phyloP scores from a whole-genome alignment of 2,113 vertebrate species.

The Microcebus lehilahytsara region DNA sequence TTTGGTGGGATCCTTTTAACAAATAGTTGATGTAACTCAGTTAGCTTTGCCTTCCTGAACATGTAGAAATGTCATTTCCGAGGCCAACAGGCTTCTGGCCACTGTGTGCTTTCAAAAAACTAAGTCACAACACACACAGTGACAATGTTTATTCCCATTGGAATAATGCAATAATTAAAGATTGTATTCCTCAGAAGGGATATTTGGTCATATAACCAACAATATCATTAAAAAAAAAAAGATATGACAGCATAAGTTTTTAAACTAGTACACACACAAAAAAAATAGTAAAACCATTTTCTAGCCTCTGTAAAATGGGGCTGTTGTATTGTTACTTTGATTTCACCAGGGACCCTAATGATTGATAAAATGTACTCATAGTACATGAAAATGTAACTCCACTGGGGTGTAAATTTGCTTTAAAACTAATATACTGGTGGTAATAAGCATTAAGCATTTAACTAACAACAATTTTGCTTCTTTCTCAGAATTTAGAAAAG shows the following conservation, averaged over 20 bases:
- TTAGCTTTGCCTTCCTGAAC: not conserved
- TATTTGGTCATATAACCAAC: not conserved
- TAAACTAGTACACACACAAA: not conserved
- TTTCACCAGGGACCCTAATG: not conserved
- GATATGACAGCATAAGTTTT: not conserved
- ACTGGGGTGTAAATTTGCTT: slow-evolving; percentile 43
- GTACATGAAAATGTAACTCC: slow-evolving; percentile 10
- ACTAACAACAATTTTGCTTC: slow-evolving; percentile 67
- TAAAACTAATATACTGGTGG: slow-evolving; percentile 51
- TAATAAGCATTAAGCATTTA: slow-evolving; percentile 66
- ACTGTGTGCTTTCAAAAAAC: not conserved
- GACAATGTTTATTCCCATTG: not conserved
- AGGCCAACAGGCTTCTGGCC: not conserved
- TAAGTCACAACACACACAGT: not conserved
- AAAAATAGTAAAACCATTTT: not conserved
- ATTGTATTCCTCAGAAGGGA: not conserved
- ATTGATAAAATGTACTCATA: slow-evolving; percentile 15
- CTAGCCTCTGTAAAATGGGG: not conserved
- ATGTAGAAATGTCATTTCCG: not conserved
- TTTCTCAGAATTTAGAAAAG: slow-evolving; percentile 58
- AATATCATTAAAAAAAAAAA: not conserved
- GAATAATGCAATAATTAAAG: slow-evolving; percentile 29
- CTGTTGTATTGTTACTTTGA: not conserved
- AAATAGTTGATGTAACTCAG: not conserved
- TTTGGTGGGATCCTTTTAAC: not conserved